Base-by-base conservation (phyloP, 2,797 vertebrate species). In the Anabacerthia variegaticeps region DNA sequence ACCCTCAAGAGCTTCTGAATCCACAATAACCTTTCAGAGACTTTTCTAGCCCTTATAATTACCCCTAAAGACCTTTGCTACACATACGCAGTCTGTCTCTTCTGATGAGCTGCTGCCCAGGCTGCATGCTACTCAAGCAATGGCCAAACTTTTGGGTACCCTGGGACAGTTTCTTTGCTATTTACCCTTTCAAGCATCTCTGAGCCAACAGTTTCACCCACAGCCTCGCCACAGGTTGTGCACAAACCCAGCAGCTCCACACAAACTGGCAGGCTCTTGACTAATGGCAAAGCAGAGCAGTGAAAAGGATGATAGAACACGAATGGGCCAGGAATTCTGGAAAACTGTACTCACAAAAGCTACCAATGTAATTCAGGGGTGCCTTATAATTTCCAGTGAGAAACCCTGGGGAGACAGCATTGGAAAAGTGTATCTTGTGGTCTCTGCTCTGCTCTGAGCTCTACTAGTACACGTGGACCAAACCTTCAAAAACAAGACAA, bases 151-250 rank as follows among this genome's bases (percentile, higher is more conserved):
- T 54, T 46, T 61, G 7, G 7, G 36, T 18, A 19, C 41, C 18
- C 63, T n/a, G 17, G 21, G 63, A 93, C 17, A 9, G 49, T 11
- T 91, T 59, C 52, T 63, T 61, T 28, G 3, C 62, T 58, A 2
- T 65, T 65, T 85, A 76, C 23, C 44, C 56, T 51, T 61, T 41
- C 75, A 77, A 43, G 85, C 68, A 44, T 21, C 26, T 1, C 88
- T 59, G 56, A 87, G n/a, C 74, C 75, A 78, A 46, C 56, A 14
- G 4, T 39, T 78, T 71, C 76, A 79, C 93, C 81, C 92, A 73
- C 59, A 69, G 68, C 24, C 88, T 83, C 69, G 75, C 86, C 80
- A 51, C n/a, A 54, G 43, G 32, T 78, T 96, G 93, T 92, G 69
- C 91, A 85, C 89, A 89, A 93, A 85, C 41, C 62, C 69, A 89